Percentiles rank a stretch among this genome's conserved stretches.
Conservation (phyloP, 2,888 invertebrate species). For the Drosophila antonietae region DNA sequence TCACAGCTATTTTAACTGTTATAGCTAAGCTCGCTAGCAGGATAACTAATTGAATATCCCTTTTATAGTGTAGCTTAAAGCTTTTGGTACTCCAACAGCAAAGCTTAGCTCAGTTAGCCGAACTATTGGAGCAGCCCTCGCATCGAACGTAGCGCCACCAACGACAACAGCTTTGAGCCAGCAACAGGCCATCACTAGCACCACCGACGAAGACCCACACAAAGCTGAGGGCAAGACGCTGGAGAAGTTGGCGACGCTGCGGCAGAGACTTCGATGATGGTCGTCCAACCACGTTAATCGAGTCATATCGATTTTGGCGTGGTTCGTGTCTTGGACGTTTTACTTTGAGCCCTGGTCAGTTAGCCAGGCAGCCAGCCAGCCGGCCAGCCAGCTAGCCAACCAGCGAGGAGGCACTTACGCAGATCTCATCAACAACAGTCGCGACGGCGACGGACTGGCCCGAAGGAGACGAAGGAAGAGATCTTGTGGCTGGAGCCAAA, state of each 20-base stretch:
- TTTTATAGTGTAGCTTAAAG: background rate
- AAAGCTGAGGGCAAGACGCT: conserved; percentile 9
- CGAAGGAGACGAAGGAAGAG: background rate
- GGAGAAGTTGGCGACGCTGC: conserved; percentile 11
- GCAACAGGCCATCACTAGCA: conserved; percentile 72
- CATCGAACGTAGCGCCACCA: conserved; percentile 63
- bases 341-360: conserved; percentile 51
- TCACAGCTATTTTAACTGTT: background rate
- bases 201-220: conserved; percentile 59
- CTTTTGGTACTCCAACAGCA: background rate
- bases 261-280: conserved; percentile 23
- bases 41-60: no score
- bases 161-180: conserved; percentile 55
- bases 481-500: conserved; percentile 14
- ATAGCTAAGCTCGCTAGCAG: background rate
- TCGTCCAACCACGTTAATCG: conserved; percentile 72
- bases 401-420: conserved; percentile 59
- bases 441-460: conserved; percentile 30
- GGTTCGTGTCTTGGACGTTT: conserved; percentile 77
- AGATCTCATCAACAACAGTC: conserved; percentile 67
- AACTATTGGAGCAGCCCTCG: conserved; percentile 28
- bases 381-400: conserved; percentile 23
- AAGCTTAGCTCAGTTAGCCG: background rate
- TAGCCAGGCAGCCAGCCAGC: conserved; percentile 14
- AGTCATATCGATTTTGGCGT: conserved; percentile 79